Evolutionary conservation across 2,888 invertebrate species (phyloP).

Genomic region (Halictus quadricinctus): DNA sequence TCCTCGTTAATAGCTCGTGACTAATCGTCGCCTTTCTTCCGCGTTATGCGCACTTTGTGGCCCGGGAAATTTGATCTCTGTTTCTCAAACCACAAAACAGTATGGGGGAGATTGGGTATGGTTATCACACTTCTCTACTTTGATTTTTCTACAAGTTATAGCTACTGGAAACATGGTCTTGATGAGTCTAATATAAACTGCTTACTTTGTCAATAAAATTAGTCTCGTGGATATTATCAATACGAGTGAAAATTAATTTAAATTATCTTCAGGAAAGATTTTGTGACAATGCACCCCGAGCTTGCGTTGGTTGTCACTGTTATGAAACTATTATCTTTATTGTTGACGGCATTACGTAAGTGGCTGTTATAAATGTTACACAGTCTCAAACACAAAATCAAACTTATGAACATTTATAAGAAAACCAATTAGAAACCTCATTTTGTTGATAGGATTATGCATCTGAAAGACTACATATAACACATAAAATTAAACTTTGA

Average conservation of each 20-base stretch:
- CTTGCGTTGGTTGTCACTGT: no score
- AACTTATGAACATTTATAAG: no score
- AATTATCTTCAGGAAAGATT: background rate
- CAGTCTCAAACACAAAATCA: background rate
- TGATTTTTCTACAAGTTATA: background rate
- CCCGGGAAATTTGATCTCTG: slow-evolving; percentile 1
- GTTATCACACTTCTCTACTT: background rate
- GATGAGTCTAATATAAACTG: no score
- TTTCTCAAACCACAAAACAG: background rate
- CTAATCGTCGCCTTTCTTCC: slow-evolving; percentile 49
- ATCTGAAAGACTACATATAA: no score
- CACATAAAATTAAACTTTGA: no score
- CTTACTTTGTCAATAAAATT: background rate
- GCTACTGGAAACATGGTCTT: no score
- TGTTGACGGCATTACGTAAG: background rate
- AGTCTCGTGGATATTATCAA: background rate
- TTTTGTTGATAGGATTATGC: no score
- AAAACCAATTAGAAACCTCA: no score
- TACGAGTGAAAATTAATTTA: background rate
- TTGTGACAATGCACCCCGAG: background rate
- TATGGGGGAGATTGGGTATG: background rate
- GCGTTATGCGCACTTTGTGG: slow-evolving; percentile 23
- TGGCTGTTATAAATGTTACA: background rate
- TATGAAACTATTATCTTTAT: background rate
- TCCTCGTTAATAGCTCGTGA: slow-evolving; percentile 58